Base-by-base conservation (phyloP, 2,888 invertebrate species). In the Onchidella celtica region DNA sequence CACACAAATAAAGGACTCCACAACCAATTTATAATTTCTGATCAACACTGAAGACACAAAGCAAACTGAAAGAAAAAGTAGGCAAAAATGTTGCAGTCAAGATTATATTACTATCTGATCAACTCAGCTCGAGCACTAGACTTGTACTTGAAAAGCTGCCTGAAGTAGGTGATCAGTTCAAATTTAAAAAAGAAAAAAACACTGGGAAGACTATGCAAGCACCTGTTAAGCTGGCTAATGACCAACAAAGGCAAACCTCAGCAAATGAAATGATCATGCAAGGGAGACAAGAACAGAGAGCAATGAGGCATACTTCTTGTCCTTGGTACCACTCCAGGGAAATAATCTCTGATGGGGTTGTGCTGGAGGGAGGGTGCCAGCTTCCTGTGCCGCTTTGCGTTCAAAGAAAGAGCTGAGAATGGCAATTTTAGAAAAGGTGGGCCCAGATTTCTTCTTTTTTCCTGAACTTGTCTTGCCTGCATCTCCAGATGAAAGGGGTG, bases 401-500 rank as follows among this genome's bases (percentile, higher is more conserved):
- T 91, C 91, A 86, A 91, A 91, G 84, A 89, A 90, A 4, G 89
- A 89, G 83, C 90, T 90, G 11, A 91, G 85, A 40, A 90, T 88
- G n/a, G 90, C 90, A 76, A 90, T 91, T 86, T 90, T 90, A 21
- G 89, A 88, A 70, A 90, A 86, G 1, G 78, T 59, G 0, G 83
- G 57, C 2, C 78, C 73, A 14, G 75, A 72, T 29, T 80, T 84
- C 69, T 84, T 84, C 40, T 81, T 80, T 57, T 79, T 82, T 1
- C 70, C 81, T 14, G 72, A 47, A 11, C 74, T 21, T 21, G 75
- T 55, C 38, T 70, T 57, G 2, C 55, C 75, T 21, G 61, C 72
- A 36, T 73, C 76, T 2, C 70, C 70, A 66, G 76, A 27, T 9
- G 38, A 14, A 6, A 74, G 29, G 1, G 78, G 73, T 4, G 73